These are phyloP conservation scores for Oreochromis niloticus DNA, from an alignment of 2,113 vertebrate genomes.

Conservation along the genomic window DNA sequence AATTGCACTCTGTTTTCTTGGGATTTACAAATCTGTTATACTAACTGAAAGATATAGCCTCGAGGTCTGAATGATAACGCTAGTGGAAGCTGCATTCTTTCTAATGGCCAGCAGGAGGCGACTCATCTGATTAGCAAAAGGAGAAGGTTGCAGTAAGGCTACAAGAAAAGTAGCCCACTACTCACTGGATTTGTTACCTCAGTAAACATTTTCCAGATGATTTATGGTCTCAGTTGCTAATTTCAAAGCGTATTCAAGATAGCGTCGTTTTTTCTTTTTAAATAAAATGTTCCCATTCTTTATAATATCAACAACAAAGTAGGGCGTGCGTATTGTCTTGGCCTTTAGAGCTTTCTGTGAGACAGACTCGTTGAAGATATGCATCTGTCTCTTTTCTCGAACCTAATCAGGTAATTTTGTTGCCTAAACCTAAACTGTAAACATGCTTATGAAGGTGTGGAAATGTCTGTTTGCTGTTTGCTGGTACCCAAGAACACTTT, in stretches of 20 bases:
- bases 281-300: neutral
- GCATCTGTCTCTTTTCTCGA: neutral
- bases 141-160: neutral
- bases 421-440: neutral
- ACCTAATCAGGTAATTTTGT: neutral
- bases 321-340: neutral
- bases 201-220: neutral
- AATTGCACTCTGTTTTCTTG: neutral
- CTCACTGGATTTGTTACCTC: neutral
- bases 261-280: neutral
- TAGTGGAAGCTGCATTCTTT: neutral
- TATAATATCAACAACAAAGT: neutral
- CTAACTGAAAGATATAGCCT: neutral
- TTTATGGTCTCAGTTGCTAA: neutral
- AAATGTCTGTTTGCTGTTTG: neutral
- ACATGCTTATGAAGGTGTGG: neutral
- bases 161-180: neutral
- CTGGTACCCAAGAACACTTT: neutral
- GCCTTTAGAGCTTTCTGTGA: neutral
- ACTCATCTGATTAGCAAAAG: neutral
- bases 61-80: neutral
- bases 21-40: neutral
- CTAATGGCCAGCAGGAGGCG: neutral
- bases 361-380: neutral
- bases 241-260: neutral